phyloP scores from a whole-genome alignment of 2,888 invertebrate species.

The Diaprepes abbreviatus region DNA sequence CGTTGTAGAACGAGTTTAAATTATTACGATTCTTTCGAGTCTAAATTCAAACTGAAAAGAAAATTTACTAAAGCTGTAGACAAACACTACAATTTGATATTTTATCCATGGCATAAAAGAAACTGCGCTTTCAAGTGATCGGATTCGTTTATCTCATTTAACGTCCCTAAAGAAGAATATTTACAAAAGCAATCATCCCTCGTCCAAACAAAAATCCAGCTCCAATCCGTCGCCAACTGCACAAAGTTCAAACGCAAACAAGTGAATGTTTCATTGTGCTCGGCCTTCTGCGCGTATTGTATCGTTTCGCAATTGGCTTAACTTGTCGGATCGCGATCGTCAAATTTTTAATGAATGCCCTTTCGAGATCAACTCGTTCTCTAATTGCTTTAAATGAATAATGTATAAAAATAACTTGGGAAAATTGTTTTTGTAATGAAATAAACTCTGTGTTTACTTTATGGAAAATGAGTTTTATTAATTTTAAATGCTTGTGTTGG shows the following conservation, averaged over 20 bases:
- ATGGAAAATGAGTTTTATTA: not conserved
- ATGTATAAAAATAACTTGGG: constrained; percentile 33
- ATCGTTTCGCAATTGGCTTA: constrained; percentile 66
- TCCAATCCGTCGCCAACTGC: constrained; percentile 61
- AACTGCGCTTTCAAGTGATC: constrained; percentile 35
- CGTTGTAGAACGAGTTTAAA: too few relatives aligned
- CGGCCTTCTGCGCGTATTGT: constrained; percentile 55
- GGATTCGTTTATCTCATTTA: constrained; percentile 48
- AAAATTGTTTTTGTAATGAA: constrained; percentile 35
- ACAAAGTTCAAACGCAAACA: constrained; percentile 64
- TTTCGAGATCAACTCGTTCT: constrained; percentile 47
- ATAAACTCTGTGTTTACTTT: constrained; percentile 6
- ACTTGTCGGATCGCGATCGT: constrained; percentile 62
- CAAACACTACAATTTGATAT: constrained; percentile 23
- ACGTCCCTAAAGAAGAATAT: constrained; percentile 59
- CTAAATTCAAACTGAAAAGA: constrained; percentile 2
- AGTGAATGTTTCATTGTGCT: constrained; percentile 64
- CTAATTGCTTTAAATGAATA: constrained; percentile 48
- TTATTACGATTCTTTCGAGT: too few relatives aligned
- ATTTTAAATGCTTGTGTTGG: not conserved
- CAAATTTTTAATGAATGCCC: constrained; percentile 61
- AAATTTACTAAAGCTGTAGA: constrained; percentile 4
- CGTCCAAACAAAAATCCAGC: constrained; percentile 64
- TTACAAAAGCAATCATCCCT: constrained; percentile 65
- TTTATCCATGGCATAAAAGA: constrained; percentile 13